These are phyloP conservation scores for Drosophila leontia DNA, from an alignment of 1,140 invertebrate genomes.

Conservation along the genomic window DNA sequence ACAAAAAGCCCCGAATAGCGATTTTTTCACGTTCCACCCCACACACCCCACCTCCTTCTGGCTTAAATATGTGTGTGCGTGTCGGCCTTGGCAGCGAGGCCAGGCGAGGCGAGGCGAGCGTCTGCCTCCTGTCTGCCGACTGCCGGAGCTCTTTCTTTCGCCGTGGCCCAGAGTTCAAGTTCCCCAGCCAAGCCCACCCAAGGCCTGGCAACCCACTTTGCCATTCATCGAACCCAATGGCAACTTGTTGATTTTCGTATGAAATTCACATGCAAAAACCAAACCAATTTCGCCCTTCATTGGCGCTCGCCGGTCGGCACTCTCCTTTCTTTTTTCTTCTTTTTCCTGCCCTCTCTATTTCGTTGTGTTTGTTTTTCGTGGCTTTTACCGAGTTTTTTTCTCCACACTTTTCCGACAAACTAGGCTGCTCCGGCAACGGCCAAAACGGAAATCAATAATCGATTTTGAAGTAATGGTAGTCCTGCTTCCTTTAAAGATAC, in stretches of 20 bases:
- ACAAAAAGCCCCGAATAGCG: constrained; percentile 58
- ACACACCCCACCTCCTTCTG: constrained; percentile 19
- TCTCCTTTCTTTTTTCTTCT: constrained; percentile 33
- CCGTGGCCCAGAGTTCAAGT: constrained; percentile 53
- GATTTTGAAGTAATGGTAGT: constrained; percentile 43
- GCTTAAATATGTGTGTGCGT: constrained; percentile 46
- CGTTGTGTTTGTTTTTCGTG: constrained; percentile 52
- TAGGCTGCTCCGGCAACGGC: constrained; percentile 34
- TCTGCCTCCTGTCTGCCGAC: constrained; percentile 57
- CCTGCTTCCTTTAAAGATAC: constrained; percentile 21
- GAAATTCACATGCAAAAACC: constrained; percentile 65
- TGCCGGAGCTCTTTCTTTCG: constrained; percentile 50
- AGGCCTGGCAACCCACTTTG: neutral
- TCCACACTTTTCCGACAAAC: constrained; percentile 25
- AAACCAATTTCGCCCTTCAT: constrained; percentile 64
- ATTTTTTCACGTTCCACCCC: constrained; percentile 58
- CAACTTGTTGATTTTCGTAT: constrained; percentile 64
- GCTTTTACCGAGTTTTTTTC: constrained; percentile 32
- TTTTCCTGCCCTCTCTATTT: constrained; percentile 16
- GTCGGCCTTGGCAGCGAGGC: constrained; percentile 45
- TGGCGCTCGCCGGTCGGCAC: constrained; percentile 38
- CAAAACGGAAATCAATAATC: constrained; percentile 62
- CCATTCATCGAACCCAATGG: constrained; percentile 62
- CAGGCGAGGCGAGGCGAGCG: constrained; percentile 26
- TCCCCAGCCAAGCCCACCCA: constrained; percentile 7